Evolutionary conservation across 2,888 invertebrate genomes (phyloP), one percentile per base, ranked within the genome.

Genomic region (Philereme transversata): DNA sequence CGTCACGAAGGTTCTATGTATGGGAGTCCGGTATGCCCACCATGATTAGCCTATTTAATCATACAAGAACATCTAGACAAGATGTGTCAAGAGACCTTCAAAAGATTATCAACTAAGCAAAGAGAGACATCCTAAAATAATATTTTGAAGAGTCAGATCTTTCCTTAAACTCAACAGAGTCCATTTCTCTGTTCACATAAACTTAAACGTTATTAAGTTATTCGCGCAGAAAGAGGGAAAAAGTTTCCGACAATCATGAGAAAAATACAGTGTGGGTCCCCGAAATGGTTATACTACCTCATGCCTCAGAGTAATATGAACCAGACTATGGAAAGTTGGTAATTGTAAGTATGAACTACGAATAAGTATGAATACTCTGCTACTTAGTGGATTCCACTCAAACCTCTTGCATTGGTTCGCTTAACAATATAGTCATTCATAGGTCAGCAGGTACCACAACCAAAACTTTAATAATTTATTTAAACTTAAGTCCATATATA

Each of bases 131-230:
- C 45, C 49, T 49, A 53, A 49, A 8, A 52, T 33, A 58, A 59
- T 49, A 53, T 49, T 53, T 59, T 44, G 34, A 46, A 9, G n/a
- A 10, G 33, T 41, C 46, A 11, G 8, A 51, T 60, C 50, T 43
- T 35, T 51, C 47, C 57, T n/a, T 44, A 44, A 58, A 47, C 51
- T 41, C 43, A 52, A 38, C 51, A 46, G 44, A 47, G 41, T 47
- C 8, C 5, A 10, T 43, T 43, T 43, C 6, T 45, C 46, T 55
- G n/a, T 47, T 22, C 51, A 9, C 55, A 60, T 60, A 60, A 60
- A 55, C 55, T 56, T 56, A 55, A 60, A 51, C 51, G 51, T 51
- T 55, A 54, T 55, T 36, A 55, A 54, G 51, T 53, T 59, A 59
- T 59, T 41, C 51, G 11, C 33, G 51, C 35, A 41, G 43, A 55